A percentile compares a stretch with the other conserved stretches of the same genome.
These are phyloP conservation scores for Ophonus ardosiacus DNA, from an alignment of 2,888 invertebrate species.

Conservation along the genomic window DNA sequence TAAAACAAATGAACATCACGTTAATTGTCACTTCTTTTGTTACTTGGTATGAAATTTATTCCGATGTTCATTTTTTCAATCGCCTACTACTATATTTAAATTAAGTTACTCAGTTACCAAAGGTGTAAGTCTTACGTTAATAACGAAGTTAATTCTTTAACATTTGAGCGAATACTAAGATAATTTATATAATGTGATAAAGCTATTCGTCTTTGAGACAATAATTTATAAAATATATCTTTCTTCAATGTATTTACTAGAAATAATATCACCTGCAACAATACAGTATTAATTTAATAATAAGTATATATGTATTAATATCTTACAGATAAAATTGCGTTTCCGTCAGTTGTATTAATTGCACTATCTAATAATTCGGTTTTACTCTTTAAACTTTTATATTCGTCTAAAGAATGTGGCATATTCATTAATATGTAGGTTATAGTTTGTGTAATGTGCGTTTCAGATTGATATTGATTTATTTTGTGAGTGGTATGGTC, in stretches of 20 bases:
- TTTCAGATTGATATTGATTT: not conserved
- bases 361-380: slow-evolving; percentile 85
- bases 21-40: too few species aligned
- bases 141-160: slow-evolving; percentile 45
- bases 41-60: too few species aligned
- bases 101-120: not conserved
- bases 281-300: slow-evolving; percentile 32
- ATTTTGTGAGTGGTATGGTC: not conserved
- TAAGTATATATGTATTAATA: slow-evolving; percentile 59
- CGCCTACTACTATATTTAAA: too few species aligned
- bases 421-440: slow-evolving; percentile 77
- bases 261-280: slow-evolving; percentile 84
- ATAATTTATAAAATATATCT: slow-evolving; percentile 83
- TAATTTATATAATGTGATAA: slow-evolving; percentile 86
- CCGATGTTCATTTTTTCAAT: too few species aligned
- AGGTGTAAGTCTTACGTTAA: not conserved
- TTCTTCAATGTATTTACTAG: slow-evolving; percentile 85
- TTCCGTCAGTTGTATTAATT: slow-evolving; percentile 85
- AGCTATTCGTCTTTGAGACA: slow-evolving; percentile 84
- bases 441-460: slow-evolving; percentile 71
- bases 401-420: slow-evolving; percentile 76
- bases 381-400: slow-evolving; percentile 80
- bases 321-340: slow-evolving; percentile 83
- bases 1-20: too few species aligned
- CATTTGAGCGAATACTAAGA: slow-evolving; percentile 73